Conservation (phyloP, 2,888 invertebrate species). For the Thalpophila matura region DNA sequence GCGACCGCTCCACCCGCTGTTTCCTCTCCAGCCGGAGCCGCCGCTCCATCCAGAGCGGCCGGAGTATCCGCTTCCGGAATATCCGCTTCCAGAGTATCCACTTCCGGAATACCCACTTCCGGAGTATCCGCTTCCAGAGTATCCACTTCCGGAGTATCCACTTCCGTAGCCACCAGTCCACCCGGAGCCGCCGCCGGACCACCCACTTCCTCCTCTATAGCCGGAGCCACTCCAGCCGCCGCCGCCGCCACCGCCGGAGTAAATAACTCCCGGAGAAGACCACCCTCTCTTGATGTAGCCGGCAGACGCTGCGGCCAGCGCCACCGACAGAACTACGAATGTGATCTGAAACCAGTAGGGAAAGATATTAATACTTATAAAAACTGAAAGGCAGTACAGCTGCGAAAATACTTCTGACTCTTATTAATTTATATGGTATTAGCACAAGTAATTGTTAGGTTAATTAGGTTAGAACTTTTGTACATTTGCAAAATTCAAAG, state of each 20-base stretch:
- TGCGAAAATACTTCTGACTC: too few species aligned
- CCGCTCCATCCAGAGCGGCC: slow-evolving; percentile 27
- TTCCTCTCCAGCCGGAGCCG: slow-evolving; percentile 20
- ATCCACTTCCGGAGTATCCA: slow-evolving; percentile 36
- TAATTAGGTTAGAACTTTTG: too few species aligned
- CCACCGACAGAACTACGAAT: slow-evolving; percentile 62
- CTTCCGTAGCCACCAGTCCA: slow-evolving; percentile 28
- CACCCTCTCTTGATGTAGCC: slow-evolving; percentile 69
- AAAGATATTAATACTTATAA: background rate
- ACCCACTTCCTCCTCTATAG: slow-evolving; percentile 17
- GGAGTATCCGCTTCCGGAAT: slow-evolving; percentile 41
- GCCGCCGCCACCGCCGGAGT: slow-evolving; percentile 34
- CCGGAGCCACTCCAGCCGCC: too few species aligned
- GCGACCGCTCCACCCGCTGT: slow-evolving; percentile 15
- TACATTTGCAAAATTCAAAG: too few species aligned
- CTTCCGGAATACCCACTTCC: too few species aligned
- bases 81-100: too few species aligned
- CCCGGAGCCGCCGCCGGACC: slow-evolving; percentile 10
- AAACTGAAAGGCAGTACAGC: too few species aligned
- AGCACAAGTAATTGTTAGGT: too few species aligned
- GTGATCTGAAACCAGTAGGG: slow-evolving; percentile 51
- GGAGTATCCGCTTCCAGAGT: background rate
- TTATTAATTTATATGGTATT: too few species aligned
- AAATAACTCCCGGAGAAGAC: slow-evolving; percentile 40
- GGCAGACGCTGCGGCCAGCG: slow-evolving; percentile 71